These are phyloP conservation scores for Actinia equina DNA, from an alignment of 64 coral and sea anemone genomes.

Conservation along the genomic window DNA sequence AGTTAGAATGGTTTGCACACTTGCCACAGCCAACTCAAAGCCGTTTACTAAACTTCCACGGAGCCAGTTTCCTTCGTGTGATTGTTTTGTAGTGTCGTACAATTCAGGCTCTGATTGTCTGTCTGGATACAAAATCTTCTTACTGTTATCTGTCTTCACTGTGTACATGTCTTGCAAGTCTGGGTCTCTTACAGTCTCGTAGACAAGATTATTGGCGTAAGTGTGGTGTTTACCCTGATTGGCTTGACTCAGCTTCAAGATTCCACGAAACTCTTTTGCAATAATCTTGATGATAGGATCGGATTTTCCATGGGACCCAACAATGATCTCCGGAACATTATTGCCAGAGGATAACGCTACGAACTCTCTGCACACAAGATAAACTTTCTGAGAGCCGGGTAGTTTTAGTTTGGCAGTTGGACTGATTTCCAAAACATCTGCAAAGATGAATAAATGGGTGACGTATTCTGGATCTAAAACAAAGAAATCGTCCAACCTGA, in stretches of 20 bases:
- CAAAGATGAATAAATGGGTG: constrained; percentile 49
- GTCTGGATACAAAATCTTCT: constrained; percentile 27
- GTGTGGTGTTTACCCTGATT: constrained; percentile 36
- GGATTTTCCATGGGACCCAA: constrained; percentile 33
- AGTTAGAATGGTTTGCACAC: constrained; percentile 38
- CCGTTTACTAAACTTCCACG: constrained; percentile 21
- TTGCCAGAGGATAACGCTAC: constrained; percentile 28
- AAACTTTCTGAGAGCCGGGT: constrained; percentile 28
- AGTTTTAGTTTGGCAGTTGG: constrained; percentile 24
- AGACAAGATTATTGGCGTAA: constrained; percentile 33
- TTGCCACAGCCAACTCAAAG: constrained; percentile 27
- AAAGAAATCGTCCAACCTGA: constrained; percentile 29
- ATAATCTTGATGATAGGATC: constrained; percentile 38
- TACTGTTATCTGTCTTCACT: constrained; percentile 37
- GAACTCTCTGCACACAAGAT: constrained; percentile 41
- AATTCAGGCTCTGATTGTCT: constrained; percentile 26
- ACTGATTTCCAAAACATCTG: constrained; percentile 43
- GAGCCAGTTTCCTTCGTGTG: constrained; percentile 23
- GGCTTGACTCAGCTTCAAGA: constrained; percentile 46
- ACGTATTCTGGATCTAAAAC: constrained; percentile 47
- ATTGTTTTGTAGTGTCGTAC: background rate
- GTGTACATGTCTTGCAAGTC: constrained; percentile 1
- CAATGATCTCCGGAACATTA: constrained; percentile 37
- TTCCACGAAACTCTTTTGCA: constrained; percentile 42
- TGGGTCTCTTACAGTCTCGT: constrained; percentile 27